phyloP scores from a whole-genome alignment of 2,888 invertebrate genomes.

The Parnassius orleans region DNA sequence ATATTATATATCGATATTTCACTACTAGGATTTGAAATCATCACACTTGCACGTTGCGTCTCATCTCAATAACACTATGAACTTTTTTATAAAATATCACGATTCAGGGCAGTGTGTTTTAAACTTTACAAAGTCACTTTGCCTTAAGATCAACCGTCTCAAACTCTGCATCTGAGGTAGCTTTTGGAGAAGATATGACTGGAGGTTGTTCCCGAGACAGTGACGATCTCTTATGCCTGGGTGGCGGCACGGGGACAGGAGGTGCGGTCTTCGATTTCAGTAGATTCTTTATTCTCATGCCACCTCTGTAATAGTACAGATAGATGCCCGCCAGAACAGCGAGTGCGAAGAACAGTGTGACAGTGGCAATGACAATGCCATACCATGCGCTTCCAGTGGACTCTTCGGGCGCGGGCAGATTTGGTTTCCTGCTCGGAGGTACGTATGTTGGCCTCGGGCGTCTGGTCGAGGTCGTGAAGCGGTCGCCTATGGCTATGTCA shows the following conservation, averaged over 20 bases:
- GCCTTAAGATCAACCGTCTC: slow-evolving; percentile 65
- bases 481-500: slow-evolving; percentile 86
- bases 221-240: slow-evolving; percentile 65
- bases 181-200: slow-evolving; percentile 60
- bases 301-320: slow-evolving; percentile 88
- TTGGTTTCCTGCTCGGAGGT: slow-evolving; percentile 65
- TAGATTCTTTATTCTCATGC: slow-evolving; percentile 83
- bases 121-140: slow-evolving; percentile 28
- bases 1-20: no score
- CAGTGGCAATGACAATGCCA: slow-evolving; percentile 82
- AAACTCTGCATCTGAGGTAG: slow-evolving; percentile 69
- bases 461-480: slow-evolving; percentile 65
- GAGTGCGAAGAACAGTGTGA: slow-evolving; percentile 84
- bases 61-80: neutral
- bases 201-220: slow-evolving; percentile 65
- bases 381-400: slow-evolving; percentile 74
- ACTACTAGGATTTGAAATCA: neutral
- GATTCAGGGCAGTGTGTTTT: slow-evolving; percentile 43
- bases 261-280: slow-evolving; percentile 70
- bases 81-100: slow-evolving; percentile 33
- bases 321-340: slow-evolving; percentile 85
- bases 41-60: neutral
- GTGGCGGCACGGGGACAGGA: slow-evolving; percentile 68
- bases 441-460: slow-evolving; percentile 71
- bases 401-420: slow-evolving; percentile 67